Evolutionary conservation across 2,888 invertebrate species (phyloP), one percentile per base, ranked within the genome.

Genomic region (Slavum lentiscoides): DNA sequence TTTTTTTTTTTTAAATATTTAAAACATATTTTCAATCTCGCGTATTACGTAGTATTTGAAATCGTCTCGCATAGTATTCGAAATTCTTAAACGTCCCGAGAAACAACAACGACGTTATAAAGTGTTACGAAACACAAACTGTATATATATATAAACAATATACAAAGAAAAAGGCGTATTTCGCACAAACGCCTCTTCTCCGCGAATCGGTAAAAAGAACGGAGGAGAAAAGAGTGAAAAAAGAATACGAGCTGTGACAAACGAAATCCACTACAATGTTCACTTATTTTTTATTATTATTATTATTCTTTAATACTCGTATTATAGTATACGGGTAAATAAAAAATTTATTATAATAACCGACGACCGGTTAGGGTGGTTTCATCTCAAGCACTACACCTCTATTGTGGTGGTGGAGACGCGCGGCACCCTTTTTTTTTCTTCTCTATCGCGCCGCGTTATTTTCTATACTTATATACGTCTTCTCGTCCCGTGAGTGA

Each of bases 291-390:
- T 43, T 43, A 5, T 43, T 43, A 43, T 43, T 43, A 43, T 43
- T 43, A 43, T 43, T 43, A 64, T 72, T 64, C 72, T 70, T 72
- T 80, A 11, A 49, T 49, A 11, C 13, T 3, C 49, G 3, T 15
- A 4, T 1, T 30, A 30, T 11, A 58, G 55, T 61, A 72, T 64
- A 72, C 80, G 70, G 72, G 72, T 72, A 72, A 64, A 80, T 72
- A 80, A 80, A 80, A 80, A 39, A 39, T 58, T 55, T 39, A 30
- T 30, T 30, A 72, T 72, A 80, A 80, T 64, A 80, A 80, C 76
- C 55, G 73, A 66, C 59, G 73, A 66, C 59, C 53, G 74, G 81
- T 74, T 62, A 43, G 68, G 76, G 75, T 80, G 76, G 70, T 55
- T 82, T 55, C 81, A 72, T 69, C 75, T 68, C 82, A 39, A 82